A percentile compares a stretch with the other conserved stretches of the same genome.
These are phyloP conservation scores for Tricholauxania praeusta DNA, from an alignment of 2,888 invertebrate genomes.

Conservation along the genomic window DNA sequence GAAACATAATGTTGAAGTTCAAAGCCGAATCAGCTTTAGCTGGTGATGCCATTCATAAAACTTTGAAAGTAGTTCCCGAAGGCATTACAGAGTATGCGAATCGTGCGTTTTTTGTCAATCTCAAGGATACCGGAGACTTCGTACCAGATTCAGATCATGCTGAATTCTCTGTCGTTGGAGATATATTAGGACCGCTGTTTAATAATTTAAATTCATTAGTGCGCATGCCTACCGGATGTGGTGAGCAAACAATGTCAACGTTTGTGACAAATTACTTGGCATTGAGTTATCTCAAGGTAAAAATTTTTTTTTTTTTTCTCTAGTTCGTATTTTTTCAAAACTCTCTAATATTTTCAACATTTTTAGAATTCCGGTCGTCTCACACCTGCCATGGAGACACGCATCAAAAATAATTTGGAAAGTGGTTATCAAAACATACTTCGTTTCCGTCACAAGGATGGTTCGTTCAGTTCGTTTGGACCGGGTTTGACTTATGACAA, in stretches of 20 bases:
- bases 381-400: conserved; percentile 74
- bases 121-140: conserved; percentile 71
- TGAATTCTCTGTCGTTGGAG: conserved; percentile 72
- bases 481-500: conserved; percentile 59
- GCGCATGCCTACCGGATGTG: conserved; percentile 77
- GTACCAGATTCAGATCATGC: conserved; percentile 74
- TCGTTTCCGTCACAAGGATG: conserved; percentile 85
- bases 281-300: conserved; percentile 83
- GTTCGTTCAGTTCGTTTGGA: conserved; percentile 91
- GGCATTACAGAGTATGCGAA: conserved; percentile 82
- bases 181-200: conserved; percentile 73
- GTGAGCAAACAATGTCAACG: conserved; percentile 80
- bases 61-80: conserved; percentile 83
- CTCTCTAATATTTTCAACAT: conserved; percentile 3
- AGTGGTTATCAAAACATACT: conserved; percentile 92
- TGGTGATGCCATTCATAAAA: conserved; percentile 82
- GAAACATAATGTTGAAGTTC: conserved; percentile 79
- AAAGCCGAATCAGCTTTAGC: conserved; percentile 79
- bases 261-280: conserved; percentile 79
- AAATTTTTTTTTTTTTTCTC: conserved; percentile 60
- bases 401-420: conserved; percentile 74
- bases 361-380: conserved; percentile 70
- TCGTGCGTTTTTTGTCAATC: conserved; percentile 79
- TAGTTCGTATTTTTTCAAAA: background rate
- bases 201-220: conserved; percentile 75